Evolutionary conservation across 1,140 invertebrate species (phyloP).

Genomic region (Campodea augens): DNA sequence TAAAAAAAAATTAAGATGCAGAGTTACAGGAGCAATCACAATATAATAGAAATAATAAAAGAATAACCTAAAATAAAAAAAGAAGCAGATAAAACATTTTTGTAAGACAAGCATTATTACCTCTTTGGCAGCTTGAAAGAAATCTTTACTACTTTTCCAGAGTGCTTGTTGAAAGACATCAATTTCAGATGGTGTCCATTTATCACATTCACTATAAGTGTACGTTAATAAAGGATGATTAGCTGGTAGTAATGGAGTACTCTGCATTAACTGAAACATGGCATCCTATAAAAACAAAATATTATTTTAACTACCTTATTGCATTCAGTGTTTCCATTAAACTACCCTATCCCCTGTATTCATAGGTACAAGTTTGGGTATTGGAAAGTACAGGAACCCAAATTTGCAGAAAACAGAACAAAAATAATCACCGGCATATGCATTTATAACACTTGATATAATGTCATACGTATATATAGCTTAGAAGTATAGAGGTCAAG

Average conservation of each 20-base stretch:
- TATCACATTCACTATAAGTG: constrained; percentile 49
- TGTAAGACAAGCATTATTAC: too few relatives aligned
- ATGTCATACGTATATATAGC: too few relatives aligned
- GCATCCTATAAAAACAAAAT: constrained; percentile 48
- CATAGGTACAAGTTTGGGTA: too few relatives aligned
- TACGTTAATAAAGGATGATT: constrained; percentile 52
- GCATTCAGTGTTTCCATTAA: neutral
- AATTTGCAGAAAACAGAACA: neutral
- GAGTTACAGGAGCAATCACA: too few relatives aligned
- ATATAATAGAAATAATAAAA: too few relatives aligned
- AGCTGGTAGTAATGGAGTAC: constrained; percentile 44
- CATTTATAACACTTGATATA: too few relatives aligned
- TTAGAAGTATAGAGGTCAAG: too few relatives aligned
- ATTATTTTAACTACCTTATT: constrained; percentile 6
- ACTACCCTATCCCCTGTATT: neutral
- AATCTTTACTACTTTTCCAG: constrained; percentile 83
- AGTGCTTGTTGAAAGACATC: constrained; percentile 72
- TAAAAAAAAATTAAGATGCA: too few relatives aligned
- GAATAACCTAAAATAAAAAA: too few relatives aligned
- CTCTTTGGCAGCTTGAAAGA: constrained; percentile 65
- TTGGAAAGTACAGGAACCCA: constrained; percentile 4
- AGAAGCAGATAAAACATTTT: too few relatives aligned
- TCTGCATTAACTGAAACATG: constrained; percentile 61
- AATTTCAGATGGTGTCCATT: constrained; percentile 72
- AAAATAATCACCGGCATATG: constrained; percentile 6